phyloP scores from a whole-genome alignment of 2,797 vertebrate species.

The Danio choprae region DNA sequence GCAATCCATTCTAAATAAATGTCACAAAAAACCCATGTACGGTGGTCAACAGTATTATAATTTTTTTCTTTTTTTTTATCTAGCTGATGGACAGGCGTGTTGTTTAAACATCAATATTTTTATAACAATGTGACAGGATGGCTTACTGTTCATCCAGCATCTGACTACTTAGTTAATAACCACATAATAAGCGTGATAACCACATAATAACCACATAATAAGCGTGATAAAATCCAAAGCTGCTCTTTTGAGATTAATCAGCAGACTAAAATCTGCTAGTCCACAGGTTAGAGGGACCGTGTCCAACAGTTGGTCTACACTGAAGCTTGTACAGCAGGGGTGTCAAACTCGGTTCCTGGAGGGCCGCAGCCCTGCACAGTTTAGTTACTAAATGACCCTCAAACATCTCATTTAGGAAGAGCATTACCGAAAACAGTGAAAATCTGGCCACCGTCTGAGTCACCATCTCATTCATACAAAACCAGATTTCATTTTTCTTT shows the following conservation, averaged over 20 bases:
- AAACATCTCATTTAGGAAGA: conserved; percentile 79
- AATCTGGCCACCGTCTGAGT: conserved; percentile 78
- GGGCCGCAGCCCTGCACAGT: no score
- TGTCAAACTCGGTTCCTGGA: no score
- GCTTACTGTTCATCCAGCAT: background rate
- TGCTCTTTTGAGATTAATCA: background rate
- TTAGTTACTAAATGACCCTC: no score
- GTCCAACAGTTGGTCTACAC: background rate
- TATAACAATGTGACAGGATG: background rate
- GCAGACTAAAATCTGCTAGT: background rate
- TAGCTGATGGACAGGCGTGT: background rate
- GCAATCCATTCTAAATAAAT: no score
- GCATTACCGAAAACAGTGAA: conserved; percentile 73
- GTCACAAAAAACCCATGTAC: no score
- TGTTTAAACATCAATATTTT: background rate
- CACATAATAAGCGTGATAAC: background rate
- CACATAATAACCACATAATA: background rate
- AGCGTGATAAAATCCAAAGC: background rate
- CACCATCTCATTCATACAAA: conserved; percentile 78
- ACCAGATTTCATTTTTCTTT: conserved; percentile 63
- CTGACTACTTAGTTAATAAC: background rate
- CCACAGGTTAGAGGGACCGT: background rate
- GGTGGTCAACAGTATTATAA: no score
- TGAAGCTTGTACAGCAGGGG: background rate
- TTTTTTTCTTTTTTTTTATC: background rate